Evolutionary conservation across 2,888 invertebrate genomes (phyloP).

Genomic region (Machimus atricapillus): DNA sequence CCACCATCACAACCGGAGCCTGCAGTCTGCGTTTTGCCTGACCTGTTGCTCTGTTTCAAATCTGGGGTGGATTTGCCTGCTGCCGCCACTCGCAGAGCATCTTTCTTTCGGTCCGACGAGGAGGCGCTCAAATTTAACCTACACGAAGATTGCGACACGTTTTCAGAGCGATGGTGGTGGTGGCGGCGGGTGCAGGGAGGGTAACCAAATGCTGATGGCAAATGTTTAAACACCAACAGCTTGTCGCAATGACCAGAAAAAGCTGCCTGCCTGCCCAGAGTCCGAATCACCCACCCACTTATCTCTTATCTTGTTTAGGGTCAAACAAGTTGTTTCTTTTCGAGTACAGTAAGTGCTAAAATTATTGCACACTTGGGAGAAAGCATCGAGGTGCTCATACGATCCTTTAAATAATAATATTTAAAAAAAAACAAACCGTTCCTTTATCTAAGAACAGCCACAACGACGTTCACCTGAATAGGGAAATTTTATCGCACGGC

Average conservation of each 20-base stretch:
- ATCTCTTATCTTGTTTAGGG: constrained; percentile 17
- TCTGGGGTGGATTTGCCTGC: neutral
- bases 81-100: neutral
- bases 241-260: neutral
- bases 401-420: neutral
- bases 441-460: neutral
- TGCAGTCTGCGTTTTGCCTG: neutral
- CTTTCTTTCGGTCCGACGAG: neutral
- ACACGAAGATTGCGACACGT: neutral
- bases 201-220: neutral
- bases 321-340: constrained; percentile 14
- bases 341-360: neutral
- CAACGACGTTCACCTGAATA: too few relatives aligned
- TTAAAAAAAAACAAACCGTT: neutral
- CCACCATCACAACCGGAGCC: neutral
- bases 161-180: too few relatives aligned
- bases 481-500: neutral
- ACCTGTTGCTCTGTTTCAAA: neutral
- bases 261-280: neutral
- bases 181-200: neutral
- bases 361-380: neutral
- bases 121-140: neutral
- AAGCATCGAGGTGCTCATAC: neutral
- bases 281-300: constrained; percentile 11
- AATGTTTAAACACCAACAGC: neutral